These are phyloP conservation scores for Hetaerina titia DNA, from an alignment of 2,888 invertebrate species.

Conservation along the genomic window DNA sequence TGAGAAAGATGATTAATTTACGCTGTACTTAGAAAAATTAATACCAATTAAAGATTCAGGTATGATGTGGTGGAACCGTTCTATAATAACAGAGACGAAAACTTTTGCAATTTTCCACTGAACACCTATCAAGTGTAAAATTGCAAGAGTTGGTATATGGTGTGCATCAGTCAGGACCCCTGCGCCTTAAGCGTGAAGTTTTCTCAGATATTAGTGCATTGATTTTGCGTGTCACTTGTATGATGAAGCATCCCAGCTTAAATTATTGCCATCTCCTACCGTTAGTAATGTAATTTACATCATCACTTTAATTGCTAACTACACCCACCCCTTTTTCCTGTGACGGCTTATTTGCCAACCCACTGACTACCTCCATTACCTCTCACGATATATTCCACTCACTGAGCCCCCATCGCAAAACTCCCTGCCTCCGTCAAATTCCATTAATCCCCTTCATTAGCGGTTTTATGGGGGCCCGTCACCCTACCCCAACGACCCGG, in stretches of 20 bases:
- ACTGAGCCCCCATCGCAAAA: not conserved
- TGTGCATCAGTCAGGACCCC: not conserved
- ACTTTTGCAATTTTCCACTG: no score
- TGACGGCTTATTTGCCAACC: not conserved
- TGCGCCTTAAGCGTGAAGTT: not conserved
- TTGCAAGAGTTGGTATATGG: not conserved
- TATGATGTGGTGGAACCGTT: no score
- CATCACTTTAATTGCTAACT: not conserved
- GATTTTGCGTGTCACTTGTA: not conserved
- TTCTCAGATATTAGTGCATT: not conserved
- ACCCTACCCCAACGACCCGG: not conserved
- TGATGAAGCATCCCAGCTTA: not conserved
- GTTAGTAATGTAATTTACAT: not conserved
- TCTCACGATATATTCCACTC: not conserved
- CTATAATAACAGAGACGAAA: no score
- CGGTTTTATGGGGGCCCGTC: not conserved
- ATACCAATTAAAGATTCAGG: no score
- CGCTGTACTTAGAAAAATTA: no score
- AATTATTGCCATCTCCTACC: not conserved
- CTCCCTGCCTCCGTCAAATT: not conserved
- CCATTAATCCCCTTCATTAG: conserved; percentile 39
- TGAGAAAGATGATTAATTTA: no score
- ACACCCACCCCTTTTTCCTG: not conserved
- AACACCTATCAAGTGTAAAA: no score
- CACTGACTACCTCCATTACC: not conserved